A percentile compares a stretch with the other conserved stretches of the same genome.
Evolutionary conservation across 2,888 invertebrate species (phyloP).

Genomic region (Ectropis crepuscularia): DNA sequence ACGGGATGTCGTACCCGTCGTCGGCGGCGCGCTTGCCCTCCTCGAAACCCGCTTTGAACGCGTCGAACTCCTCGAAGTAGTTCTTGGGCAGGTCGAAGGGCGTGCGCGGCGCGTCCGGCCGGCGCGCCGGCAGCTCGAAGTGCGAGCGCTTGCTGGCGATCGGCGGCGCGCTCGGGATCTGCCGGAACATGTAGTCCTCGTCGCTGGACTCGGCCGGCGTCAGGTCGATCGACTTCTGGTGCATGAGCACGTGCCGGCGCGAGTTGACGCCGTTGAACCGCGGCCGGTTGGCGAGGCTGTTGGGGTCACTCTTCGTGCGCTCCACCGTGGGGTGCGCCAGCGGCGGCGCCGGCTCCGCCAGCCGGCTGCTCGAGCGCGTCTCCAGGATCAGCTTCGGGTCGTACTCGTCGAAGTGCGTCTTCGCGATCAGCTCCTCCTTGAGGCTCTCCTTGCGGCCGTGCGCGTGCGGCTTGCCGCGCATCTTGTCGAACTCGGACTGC

Average conservation of each 20-base stretch:
- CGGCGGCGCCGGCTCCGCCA: slow-evolving; percentile 76
- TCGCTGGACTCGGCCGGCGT: slow-evolving; percentile 94
- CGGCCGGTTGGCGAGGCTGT: slow-evolving; percentile 89
- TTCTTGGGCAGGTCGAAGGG: slow-evolving; percentile 90
- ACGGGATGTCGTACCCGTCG: slow-evolving; percentile 91
- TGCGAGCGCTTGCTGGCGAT: slow-evolving; percentile 90
- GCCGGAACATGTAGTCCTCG: slow-evolving; percentile 91
- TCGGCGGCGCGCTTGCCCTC: slow-evolving; percentile 76
- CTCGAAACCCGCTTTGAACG: slow-evolving; percentile 82
- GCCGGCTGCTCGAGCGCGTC: slow-evolving; percentile 81
- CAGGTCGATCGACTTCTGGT: slow-evolving; percentile 93
- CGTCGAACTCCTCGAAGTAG: slow-evolving; percentile 88
- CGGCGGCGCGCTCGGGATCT: slow-evolving; percentile 89
- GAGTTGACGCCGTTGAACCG: slow-evolving; percentile 89
- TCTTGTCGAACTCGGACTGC: slow-evolving; percentile 86
- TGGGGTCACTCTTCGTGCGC: slow-evolving; percentile 94
- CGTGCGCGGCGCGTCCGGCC: slow-evolving; percentile 85
- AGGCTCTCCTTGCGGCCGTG: slow-evolving; percentile 82
- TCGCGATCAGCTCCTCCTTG: slow-evolving; percentile 87
- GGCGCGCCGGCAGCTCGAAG: slow-evolving; percentile 86
- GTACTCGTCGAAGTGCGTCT: slow-evolving; percentile 88
- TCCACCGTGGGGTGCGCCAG: slow-evolving; percentile 90
- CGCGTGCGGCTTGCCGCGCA: slow-evolving; percentile 69
- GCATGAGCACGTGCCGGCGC: slow-evolving; percentile 91
- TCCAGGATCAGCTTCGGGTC: slow-evolving; percentile 87